These are phyloP conservation scores for Bacillus rossius DNA, from an alignment of 1,140 invertebrate genomes.

Conservation along the genomic window DNA sequence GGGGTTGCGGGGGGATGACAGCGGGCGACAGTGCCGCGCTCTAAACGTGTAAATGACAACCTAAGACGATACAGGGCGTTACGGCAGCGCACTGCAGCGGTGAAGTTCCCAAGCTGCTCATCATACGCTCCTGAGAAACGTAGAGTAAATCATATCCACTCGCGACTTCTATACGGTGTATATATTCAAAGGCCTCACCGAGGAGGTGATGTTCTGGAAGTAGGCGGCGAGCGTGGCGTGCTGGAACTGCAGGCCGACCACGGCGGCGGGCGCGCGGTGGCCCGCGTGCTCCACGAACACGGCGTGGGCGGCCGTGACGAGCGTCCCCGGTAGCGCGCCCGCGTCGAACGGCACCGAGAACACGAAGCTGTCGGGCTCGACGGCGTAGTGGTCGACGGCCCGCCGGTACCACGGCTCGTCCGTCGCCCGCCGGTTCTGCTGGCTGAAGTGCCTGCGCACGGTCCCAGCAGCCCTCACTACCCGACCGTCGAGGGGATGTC, in stretches of 20 bases:
- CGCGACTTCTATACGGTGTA: too few relatives aligned
- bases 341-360: conserved; percentile 87
- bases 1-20: too few relatives aligned
- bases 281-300: conserved; percentile 81
- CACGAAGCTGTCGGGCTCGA: conserved; percentile 85
- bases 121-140: too few relatives aligned
- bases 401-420: conserved; percentile 90
- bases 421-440: conserved; percentile 73
- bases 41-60: too few relatives aligned
- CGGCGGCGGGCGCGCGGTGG: conserved; percentile 79
- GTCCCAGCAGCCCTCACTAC: too few relatives aligned
- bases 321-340: conserved; percentile 53
- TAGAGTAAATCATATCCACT: too few relatives aligned
- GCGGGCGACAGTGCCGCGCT: too few relatives aligned
- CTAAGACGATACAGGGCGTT: too few relatives aligned
- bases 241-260: conserved; percentile 83
- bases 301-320: conserved; percentile 86
- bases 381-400: conserved; percentile 82
- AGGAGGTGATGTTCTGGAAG: conserved; percentile 80
- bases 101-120: too few relatives aligned
- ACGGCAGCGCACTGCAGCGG: too few relatives aligned
- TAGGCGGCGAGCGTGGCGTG: conserved; percentile 72
- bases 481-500: too few relatives aligned
- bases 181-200: conserved; percentile 55
- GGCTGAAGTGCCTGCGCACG: conserved; percentile 68